Conservation (phyloP, 2,113 vertebrate species). For the Reinhardtius hippoglossoides region DNA sequence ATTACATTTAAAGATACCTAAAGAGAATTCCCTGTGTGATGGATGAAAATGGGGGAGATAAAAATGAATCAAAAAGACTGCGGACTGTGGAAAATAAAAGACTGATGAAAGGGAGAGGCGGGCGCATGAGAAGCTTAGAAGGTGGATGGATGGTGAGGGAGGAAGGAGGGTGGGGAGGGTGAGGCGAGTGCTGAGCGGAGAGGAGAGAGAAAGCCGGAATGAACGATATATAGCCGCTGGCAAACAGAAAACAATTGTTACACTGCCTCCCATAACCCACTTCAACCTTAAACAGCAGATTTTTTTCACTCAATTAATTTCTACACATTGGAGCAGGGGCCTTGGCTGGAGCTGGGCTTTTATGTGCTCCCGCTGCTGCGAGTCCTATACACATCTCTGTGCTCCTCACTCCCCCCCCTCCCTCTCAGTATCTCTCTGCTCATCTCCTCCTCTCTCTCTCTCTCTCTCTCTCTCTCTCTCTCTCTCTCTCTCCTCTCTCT, state of each 20-base stretch:
- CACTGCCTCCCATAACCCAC: conserved; percentile 84
- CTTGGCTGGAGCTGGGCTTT: conserved; percentile 77
- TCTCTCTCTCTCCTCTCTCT: conserved; percentile 49
- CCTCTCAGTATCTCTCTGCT: too few species aligned
- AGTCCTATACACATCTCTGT: conserved; percentile 63
- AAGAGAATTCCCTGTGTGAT: conserved; percentile 46
- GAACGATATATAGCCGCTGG: conserved; percentile 84
- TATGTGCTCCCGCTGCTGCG: conserved; percentile 74
- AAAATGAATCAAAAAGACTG: conserved; percentile 75
- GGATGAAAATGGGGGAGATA: conserved; percentile 70
- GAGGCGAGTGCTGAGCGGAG: conserved; percentile 56
- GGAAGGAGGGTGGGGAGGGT: conserved; percentile 18
- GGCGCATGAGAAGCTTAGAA: conserved; percentile 69
- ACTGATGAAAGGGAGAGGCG: conserved; percentile 73
- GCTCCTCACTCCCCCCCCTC: too few species aligned
- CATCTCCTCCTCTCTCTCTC: too few species aligned
- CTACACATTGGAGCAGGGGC: conserved; percentile 81
- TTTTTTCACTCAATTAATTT: conserved; percentile 90
- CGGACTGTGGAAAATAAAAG: conserved; percentile 68
- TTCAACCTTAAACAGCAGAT: conserved; percentile 84
- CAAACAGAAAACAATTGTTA: conserved; percentile 85
- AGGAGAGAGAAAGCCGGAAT: conserved; percentile 78
- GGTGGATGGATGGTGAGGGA: conserved; percentile 73
- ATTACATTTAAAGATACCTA: conserved; percentile 52
- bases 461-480: conserved; percentile 40